Evolutionary conservation across 92 coral and sea anemone species (phyloP).

Genomic region (Porites cylindrica): DNA sequence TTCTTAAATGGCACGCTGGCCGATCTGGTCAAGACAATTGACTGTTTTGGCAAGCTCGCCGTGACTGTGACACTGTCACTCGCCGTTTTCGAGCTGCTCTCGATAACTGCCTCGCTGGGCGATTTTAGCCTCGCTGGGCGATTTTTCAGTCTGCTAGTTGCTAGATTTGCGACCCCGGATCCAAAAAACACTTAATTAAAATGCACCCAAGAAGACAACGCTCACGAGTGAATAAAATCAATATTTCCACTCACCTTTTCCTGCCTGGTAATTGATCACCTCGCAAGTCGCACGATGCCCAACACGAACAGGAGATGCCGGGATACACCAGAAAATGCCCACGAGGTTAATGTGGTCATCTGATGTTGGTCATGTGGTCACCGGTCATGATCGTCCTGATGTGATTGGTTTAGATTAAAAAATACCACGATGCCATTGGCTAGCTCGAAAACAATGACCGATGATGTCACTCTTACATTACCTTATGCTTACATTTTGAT

Average conservation of each 20-base stretch:
- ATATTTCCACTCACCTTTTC: background rate
- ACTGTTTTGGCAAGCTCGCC: slow-evolving; percentile 6
- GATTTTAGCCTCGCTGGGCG: slow-evolving; percentile 15
- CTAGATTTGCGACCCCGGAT: slow-evolving; percentile 30
- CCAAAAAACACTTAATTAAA: slow-evolving; percentile 23
- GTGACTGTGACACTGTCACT: slow-evolving; percentile 18
- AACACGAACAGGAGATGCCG: too few relatives aligned
- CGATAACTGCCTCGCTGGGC: too few relatives aligned
- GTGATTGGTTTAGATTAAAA: slow-evolving; percentile 10
- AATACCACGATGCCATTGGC: slow-evolving; percentile 6
- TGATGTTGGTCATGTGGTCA: background rate
- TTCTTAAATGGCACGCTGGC: slow-evolving; percentile 15
- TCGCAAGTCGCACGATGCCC: too few relatives aligned
- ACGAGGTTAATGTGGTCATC: slow-evolving; percentile 1
- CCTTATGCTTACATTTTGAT: slow-evolving; percentile 2
- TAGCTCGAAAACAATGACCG: slow-evolving; percentile 26
- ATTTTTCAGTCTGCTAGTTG: slow-evolving; percentile 29
- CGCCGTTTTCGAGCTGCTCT: background rate
- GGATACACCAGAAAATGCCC: slow-evolving; percentile 12
- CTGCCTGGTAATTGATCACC: background rate
- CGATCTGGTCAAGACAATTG: slow-evolving; percentile 12
- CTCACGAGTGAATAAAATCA: slow-evolving; percentile 12
- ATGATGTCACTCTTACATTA: slow-evolving; percentile 31
- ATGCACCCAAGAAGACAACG: slow-evolving; percentile 1
- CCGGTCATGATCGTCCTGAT: slow-evolving; percentile 7